These are phyloP conservation scores for Noctua janthina DNA, from an alignment of 2,888 invertebrate genomes.

Conservation along the genomic window DNA sequence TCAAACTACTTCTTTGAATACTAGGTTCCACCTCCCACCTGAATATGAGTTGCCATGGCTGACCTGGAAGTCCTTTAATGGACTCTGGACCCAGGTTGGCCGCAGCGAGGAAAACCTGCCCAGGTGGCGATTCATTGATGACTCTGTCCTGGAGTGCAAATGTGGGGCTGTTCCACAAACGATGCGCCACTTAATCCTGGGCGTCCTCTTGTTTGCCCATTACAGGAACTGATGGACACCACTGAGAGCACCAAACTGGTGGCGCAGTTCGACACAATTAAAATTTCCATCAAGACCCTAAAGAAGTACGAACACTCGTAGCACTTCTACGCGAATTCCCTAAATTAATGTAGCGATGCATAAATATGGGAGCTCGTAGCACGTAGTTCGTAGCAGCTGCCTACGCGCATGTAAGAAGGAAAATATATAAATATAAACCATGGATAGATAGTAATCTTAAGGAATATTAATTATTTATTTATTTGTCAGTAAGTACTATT, in stretches of 20 bases:
- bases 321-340: not conserved
- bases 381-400: constrained; percentile 27
- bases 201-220: not conserved
- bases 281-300: not conserved
- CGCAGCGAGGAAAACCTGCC: not conserved
- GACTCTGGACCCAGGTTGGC: not conserved
- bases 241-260: not conserved
- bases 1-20: not conserved
- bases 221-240: not conserved
- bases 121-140: not conserved
- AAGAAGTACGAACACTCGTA: not conserved
- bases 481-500: not conserved
- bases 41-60: not conserved
- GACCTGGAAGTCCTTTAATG: not conserved
- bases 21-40: not conserved
- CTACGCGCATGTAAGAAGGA: constrained; percentile 9
- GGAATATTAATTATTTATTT: not conserved
- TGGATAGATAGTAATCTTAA: not conserved
- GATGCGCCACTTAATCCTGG: not conserved
- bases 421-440: not conserved
- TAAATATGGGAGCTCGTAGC: constrained; percentile 26
- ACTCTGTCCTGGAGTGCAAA: not conserved
- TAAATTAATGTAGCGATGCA: constrained; percentile 13
- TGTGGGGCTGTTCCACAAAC: not conserved
- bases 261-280: not conserved